A percentile compares a stretch with the other conserved stretches of the same genome.
These are phyloP conservation scores for Abscondita cerata DNA, from an alignment of 2,888 invertebrate genomes.

Conservation along the genomic window DNA sequence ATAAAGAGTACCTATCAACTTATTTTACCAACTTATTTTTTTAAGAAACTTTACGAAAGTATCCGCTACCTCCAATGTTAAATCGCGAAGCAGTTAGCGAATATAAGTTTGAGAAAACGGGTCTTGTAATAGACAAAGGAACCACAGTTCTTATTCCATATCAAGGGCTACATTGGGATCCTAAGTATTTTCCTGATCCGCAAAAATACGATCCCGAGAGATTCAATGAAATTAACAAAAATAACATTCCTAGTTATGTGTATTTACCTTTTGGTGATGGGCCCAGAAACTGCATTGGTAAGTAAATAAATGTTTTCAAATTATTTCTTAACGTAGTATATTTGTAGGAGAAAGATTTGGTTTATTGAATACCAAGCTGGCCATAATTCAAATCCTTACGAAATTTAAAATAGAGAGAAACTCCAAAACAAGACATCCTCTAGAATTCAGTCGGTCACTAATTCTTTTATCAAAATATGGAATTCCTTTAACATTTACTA, in stretches of 20 bases:
- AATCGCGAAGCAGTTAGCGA: slow-evolving; percentile 46
- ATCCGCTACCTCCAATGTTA: slow-evolving; percentile 53
- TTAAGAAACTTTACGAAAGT: slow-evolving; percentile 58
- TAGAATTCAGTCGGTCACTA: not conserved
- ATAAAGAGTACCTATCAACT: too few relatives aligned
- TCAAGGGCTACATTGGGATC: slow-evolving; percentile 52
- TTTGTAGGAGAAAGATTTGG: slow-evolving; percentile 16
- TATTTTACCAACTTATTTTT: too few relatives aligned
- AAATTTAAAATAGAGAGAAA: slow-evolving; percentile 7
- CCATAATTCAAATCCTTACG: not conserved
- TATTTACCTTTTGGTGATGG: slow-evolving; percentile 34
- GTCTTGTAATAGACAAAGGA: slow-evolving; percentile 1
- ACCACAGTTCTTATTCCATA: slow-evolving; percentile 49
- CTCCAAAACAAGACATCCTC: not conserved
- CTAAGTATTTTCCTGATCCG: slow-evolving; percentile 53
- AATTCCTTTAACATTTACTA: not conserved
- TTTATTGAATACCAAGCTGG: slow-evolving; percentile 3
- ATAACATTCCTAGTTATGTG: slow-evolving; percentile 23
- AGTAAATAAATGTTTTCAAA: not conserved
- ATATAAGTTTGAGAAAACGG: slow-evolving; percentile 34
- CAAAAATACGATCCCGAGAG: slow-evolving; percentile 56
- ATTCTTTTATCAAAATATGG: not conserved
- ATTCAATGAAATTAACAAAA: slow-evolving; percentile 47
- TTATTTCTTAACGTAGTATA: not conserved
- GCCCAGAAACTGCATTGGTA: slow-evolving; percentile 42